phyloP scores from a whole-genome alignment of 2,888 invertebrate species.

The Ophion ellenae region DNA sequence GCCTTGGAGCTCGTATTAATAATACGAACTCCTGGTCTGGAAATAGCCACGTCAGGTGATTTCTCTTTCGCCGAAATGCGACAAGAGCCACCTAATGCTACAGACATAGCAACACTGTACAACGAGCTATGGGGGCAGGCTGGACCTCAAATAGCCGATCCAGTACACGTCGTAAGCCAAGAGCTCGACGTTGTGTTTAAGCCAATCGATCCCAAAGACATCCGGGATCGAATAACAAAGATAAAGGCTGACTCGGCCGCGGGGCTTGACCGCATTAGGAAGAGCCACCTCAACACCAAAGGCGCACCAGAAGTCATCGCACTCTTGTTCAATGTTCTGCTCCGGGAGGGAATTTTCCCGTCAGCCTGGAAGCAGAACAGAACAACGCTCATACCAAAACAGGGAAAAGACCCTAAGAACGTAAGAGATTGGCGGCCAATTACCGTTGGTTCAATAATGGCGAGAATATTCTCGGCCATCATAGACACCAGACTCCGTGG shows the following conservation, averaged over 20 bases:
- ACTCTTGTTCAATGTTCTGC: not conserved
- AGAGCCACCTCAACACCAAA: not conserved
- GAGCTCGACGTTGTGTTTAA: not conserved
- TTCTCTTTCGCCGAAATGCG: not conserved
- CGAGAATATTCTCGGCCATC: constrained; percentile 73
- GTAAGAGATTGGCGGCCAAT: constrained; percentile 76
- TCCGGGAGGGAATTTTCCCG: not conserved
- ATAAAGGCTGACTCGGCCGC: not conserved
- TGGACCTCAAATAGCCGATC: constrained; percentile 30
- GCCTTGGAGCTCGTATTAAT: no score
- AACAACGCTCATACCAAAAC: constrained; percentile 72
- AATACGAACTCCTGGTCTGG: constrained; percentile 66
- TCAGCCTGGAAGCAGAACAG: not conserved
- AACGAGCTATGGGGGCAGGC: constrained; percentile 70
- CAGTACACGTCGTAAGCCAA: no score
- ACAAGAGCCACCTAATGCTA: not conserved
- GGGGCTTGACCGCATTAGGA: constrained; percentile 1
- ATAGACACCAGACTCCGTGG: constrained; percentile 71
- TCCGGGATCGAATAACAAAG: not conserved
- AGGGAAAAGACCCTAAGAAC: constrained; percentile 71
- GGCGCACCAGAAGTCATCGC: not conserved
- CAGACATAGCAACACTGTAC: constrained; percentile 70
- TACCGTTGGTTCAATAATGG: constrained; percentile 75
- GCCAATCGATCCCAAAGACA: not conserved
- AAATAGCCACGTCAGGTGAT: constrained; percentile 66